Percentiles rank a stretch among this genome's conserved stretches.
Evolutionary conservation across 2,113 vertebrate genomes (phyloP).

Genomic region (Menidia beryllina): DNA sequence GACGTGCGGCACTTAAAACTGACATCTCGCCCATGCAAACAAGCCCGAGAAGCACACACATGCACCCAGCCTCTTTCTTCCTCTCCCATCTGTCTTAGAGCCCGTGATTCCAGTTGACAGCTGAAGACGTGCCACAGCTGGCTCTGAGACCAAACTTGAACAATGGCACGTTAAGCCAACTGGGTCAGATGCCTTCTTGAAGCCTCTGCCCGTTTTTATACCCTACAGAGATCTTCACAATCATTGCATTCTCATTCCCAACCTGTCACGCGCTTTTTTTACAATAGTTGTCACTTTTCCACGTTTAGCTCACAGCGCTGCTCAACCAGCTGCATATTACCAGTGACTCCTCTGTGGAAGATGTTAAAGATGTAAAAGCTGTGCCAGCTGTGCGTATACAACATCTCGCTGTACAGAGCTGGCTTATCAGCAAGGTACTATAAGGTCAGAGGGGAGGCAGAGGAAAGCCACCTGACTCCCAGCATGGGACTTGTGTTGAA

Average conservation of each 20-base stretch:
- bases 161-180: constrained; percentile 76
- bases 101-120: constrained; percentile 77
- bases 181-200: constrained; percentile 59
- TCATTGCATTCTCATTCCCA: constrained; percentile 21
- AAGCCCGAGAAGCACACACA: constrained; percentile 41
- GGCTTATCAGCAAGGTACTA: not conserved
- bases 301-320: too few relatives aligned
- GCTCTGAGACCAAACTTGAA: constrained; percentile 69
- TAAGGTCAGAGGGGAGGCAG: too few relatives aligned
- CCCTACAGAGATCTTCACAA: constrained; percentile 26
- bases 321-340: not conserved
- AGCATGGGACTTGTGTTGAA: too few relatives aligned
- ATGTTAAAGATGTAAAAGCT: too few relatives aligned
- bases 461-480: too few relatives aligned
- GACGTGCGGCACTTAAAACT: constrained; percentile 64
- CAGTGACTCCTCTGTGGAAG: not conserved
- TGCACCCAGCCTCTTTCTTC: constrained; percentile 37
- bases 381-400: not conserved
- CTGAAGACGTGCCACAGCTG: constrained; percentile 74
- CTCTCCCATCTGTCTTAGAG: constrained; percentile 51
- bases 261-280: constrained; percentile 17
- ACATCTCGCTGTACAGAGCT: not conserved
- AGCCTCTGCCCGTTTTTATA: constrained; percentile 19
- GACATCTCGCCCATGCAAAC: constrained; percentile 62
- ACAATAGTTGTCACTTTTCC: not conserved